Conservation (phyloP, 2,888 invertebrate genomes). For the Ectobius pallidus region DNA sequence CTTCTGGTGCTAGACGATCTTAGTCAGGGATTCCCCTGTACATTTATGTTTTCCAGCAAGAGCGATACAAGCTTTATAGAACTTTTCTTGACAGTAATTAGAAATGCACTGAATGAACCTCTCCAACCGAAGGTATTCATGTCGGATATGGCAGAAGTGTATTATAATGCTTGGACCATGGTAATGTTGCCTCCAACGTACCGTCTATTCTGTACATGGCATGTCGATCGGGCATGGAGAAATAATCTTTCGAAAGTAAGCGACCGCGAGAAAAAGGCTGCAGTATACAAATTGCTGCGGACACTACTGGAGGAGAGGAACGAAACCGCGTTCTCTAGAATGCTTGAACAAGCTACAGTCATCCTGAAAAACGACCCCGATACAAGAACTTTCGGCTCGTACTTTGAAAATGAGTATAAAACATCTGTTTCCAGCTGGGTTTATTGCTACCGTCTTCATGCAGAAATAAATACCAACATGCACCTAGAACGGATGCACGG, state of each 20-base stretch:
- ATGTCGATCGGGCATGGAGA: slow-evolving; percentile 42
- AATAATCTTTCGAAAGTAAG: no score
- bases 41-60: slow-evolving; percentile 45
- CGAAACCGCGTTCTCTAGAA: slow-evolving; percentile 38
- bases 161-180: slow-evolving; percentile 42
- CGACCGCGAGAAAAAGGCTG: slow-evolving; percentile 41
- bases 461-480: no score
- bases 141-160: slow-evolving; percentile 41
- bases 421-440: no score
- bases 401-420: no score
- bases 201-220: slow-evolving; percentile 40
- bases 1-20: slow-evolving; percentile 45
- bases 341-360: no score
- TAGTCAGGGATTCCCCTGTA: slow-evolving; percentile 45
- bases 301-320: slow-evolving; percentile 42
- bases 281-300: slow-evolving; percentile 41
- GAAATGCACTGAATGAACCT: no score
- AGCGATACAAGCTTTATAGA: no score
- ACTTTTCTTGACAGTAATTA: no score
- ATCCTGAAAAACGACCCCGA: slow-evolving; percentile 39
- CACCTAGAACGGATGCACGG: no score
- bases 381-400: slow-evolving; percentile 42
- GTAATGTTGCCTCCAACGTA: slow-evolving; percentile 31
- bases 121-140: slow-evolving; percentile 45
- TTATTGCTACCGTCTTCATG: no score